These are phyloP conservation scores for Lamprologus sp. DNA, from an alignment of 2,113 vertebrate genomes.

Conservation along the genomic window DNA sequence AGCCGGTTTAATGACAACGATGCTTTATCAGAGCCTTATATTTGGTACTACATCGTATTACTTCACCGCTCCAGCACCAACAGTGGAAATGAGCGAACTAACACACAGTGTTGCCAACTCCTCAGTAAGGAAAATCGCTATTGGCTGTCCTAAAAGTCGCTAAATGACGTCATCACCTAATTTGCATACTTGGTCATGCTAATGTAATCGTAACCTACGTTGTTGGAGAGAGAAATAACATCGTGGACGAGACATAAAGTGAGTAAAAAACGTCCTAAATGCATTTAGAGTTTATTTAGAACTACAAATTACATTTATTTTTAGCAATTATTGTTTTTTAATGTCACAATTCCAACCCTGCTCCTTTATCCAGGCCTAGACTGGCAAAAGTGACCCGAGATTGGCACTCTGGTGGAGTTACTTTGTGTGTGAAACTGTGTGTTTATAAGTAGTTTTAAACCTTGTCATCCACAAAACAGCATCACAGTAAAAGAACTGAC, in stretches of 20 bases:
- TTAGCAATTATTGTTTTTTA: no score
- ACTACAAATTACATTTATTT: no score
- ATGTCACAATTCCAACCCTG: no score
- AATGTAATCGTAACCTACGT: accelerated
- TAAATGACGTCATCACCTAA: accelerated
- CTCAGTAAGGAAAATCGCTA: no score
- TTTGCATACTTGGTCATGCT: no score
- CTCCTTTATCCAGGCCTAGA: accelerated
- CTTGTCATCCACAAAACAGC: no score
- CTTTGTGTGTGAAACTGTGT: no score
- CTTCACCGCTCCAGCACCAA: background rate
- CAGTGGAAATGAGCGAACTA: background rate
- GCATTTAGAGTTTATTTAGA: accelerated
- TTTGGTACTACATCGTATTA: background rate
- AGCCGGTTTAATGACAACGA: background rate
- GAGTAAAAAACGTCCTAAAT: accelerated
- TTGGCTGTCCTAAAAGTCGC: accelerated
- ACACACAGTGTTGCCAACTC: background rate
- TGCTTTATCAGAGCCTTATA: background rate
- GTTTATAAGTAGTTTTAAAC: no score
- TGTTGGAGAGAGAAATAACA: no score
- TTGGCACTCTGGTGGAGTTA: no score
- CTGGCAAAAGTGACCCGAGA: accelerated
- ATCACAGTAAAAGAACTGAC: no score
- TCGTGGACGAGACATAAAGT: accelerated